Base-by-base conservation (phyloP, 2,113 vertebrate species). In the Hassar affinis region DNA sequence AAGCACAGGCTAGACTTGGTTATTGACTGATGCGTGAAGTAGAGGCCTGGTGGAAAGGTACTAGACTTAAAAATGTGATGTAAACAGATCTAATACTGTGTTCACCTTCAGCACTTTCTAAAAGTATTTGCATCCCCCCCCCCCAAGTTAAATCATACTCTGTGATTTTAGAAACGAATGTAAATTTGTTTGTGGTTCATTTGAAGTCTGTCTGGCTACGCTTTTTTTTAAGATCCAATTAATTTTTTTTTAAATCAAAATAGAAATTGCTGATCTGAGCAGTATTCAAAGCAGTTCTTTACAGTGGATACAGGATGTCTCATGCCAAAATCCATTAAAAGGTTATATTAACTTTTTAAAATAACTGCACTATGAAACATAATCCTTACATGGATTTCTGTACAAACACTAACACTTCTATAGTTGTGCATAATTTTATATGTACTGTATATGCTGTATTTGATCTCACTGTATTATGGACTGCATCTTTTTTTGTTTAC, bases 401-500 rank as follows among this genome's bases (percentile, higher is more conserved):
- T 38, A 59, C n/a, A 11, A 7, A 33, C 62, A 57, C 57, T 17
- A 54, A 57, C 45, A 59, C 84, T 72, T 85, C 30, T 75, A 61
- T 33, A 51, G 42, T n/a, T 83, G 68, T 80, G 47, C 51, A 79
- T 81, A 25, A 83, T 85, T 78, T 47, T 57, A 82, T 78, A 79
- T 54, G 56, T 11, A 9, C 17, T 54, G 56, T 11, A 9, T 17
- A 47, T 18, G 79, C 71, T 86, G 78, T 30, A 85, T 84, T 83
- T 85, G 35, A 88, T 86, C 68, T 82, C 78, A 76, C 56, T 79
- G 30, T 87, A 83, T 78, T 62, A 27, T 61, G 71, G 54, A 80
- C 52, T 91, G 82, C 85, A 72, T 86, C 85, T 74, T 74, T 80
- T 33, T 14, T 89, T 90, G 38, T 15, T 17, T 74, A 90, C 85